A percentile compares a stretch with the other conserved stretches of the same genome.
These are phyloP conservation scores for Aporophyla lueneburgensis DNA, from an alignment of 2,888 invertebrate genomes.

Conservation along the genomic window DNA sequence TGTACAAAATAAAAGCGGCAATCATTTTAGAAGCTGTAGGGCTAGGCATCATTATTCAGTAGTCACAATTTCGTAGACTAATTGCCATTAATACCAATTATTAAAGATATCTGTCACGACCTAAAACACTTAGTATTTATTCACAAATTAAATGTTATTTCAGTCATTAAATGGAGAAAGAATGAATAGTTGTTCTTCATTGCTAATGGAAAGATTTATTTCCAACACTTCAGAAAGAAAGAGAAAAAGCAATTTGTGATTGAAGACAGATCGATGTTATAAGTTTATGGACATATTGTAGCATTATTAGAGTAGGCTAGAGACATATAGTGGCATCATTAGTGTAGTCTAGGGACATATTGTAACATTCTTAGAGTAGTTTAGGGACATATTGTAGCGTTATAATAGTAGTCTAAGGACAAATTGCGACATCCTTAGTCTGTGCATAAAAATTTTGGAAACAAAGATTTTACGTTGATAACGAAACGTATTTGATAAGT, in stretches of 20 bases:
- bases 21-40: background rate
- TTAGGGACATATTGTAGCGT: background rate
- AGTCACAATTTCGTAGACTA: slow-evolving; percentile 26
- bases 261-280: background rate
- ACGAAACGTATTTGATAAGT: background rate
- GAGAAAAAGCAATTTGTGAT: slow-evolving; percentile 1
- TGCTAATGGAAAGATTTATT: slow-evolving; percentile 2
- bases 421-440: background rate
- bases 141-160: slow-evolving; percentile 19
- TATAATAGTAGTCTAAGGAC: background rate
- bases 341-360: too few relatives aligned
- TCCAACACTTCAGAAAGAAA: background rate
- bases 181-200: slow-evolving; percentile 7
- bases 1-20: background rate
- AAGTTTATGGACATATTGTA: background rate
- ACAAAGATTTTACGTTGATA: background rate
- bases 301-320: background rate
- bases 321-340: background rate
- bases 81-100: slow-evolving; percentile 2
- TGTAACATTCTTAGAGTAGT: too few relatives aligned
- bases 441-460: too few relatives aligned
- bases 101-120: background rate
- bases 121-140: slow-evolving; percentile 1
- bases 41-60: background rate
- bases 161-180: background rate